These are phyloP conservation scores for Calycopis cecrops DNA, from an alignment of 1,140 invertebrate genomes.

Conservation along the genomic window DNA sequence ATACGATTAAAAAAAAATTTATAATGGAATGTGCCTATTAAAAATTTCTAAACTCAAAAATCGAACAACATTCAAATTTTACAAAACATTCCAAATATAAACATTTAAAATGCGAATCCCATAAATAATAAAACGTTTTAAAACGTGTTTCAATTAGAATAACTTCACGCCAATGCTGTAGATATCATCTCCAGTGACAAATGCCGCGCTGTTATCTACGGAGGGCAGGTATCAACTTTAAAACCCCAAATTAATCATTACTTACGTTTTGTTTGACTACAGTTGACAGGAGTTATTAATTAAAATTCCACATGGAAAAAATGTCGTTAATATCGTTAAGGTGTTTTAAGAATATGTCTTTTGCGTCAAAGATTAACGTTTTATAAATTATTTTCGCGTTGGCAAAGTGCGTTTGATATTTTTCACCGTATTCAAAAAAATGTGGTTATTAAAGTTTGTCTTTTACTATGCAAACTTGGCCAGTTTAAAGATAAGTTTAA, in stretches of 20 bases:
- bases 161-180: constrained; percentile 9
- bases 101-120: neutral
- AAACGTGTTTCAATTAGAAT: constrained; percentile 4
- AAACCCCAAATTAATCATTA: constrained; percentile 10
- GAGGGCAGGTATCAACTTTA: constrained; percentile 3
- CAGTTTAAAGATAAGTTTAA: too few relatives aligned
- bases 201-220: constrained; percentile 1
- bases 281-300: constrained; percentile 34
- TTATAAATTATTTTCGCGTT: neutral
- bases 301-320: constrained; percentile 51
- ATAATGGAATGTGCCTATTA: too few relatives aligned
- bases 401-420: neutral
- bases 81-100: too few relatives aligned
- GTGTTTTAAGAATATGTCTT: constrained; percentile 34
- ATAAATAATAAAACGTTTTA: constrained; percentile 8
- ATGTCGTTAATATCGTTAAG: constrained; percentile 52
- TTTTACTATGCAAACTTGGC: too few relatives aligned
- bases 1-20: too few relatives aligned
- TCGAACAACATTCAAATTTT: too few relatives aligned
- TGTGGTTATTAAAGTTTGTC: neutral
- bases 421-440: constrained; percentile 5
- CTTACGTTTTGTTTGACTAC: constrained; percentile 5
- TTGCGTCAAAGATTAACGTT: constrained; percentile 44
- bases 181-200: constrained; percentile 7
- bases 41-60: too few relatives aligned